Conservation (phyloP, 2,797 vertebrate species). For the Sebastes glaucus region DNA sequence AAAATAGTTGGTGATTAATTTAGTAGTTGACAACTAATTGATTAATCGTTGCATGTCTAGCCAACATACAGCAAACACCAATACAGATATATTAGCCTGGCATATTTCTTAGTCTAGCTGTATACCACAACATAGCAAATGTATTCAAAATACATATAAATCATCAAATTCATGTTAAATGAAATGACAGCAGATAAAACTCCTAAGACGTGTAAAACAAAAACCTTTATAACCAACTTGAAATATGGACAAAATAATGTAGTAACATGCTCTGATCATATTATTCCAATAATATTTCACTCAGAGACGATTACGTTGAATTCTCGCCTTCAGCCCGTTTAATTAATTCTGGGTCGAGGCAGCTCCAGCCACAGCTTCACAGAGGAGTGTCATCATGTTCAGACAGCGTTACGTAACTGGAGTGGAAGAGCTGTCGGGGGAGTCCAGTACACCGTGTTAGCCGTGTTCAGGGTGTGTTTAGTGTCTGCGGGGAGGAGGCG, state of each 20-base stretch:
- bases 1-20: no score
- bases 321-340: neutral
- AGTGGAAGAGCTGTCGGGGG: neutral
- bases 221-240: neutral
- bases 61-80: neutral
- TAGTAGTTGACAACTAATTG: no score
- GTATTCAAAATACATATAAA: neutral
- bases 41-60: no score
- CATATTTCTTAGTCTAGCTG: neutral
- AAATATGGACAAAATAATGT: neutral
- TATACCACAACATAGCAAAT: neutral
- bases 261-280: neutral
- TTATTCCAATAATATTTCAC: neutral
- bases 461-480: slow-evolving; percentile 16
- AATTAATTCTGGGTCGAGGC: neutral
- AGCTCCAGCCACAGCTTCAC: neutral
- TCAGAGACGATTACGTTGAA: neutral
- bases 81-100: neutral
- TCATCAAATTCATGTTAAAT: neutral
- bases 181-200: neutral
- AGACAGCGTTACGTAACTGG: slow-evolving; percentile 17
- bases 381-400: neutral
- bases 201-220: neutral
- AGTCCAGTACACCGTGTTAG: neutral
- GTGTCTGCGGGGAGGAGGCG: neutral